Percentiles rank a stretch among this genome's conserved stretches.
phyloP scores from a whole-genome alignment of 2,797 vertebrate genomes.

The Acipenser transmontanus region DNA sequence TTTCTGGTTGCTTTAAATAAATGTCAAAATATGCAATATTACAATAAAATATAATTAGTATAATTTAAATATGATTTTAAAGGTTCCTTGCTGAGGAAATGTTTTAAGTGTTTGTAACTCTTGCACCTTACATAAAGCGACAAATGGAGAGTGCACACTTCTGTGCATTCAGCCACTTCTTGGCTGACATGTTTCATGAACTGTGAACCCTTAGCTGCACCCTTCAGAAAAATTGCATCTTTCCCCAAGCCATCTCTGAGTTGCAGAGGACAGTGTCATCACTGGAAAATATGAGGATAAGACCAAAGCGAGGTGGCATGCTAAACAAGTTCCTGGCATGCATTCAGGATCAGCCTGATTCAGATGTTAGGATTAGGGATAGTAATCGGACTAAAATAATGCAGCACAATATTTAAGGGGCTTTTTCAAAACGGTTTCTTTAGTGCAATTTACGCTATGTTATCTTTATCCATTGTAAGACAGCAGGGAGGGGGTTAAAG shows the following conservation, averaged over 20 bases:
- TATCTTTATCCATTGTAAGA: too few relatives aligned
- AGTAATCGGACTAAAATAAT: too few relatives aligned
- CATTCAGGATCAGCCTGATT: conserved; percentile 16
- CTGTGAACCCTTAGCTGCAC: conserved; percentile 14
- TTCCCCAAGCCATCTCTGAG: conserved; percentile 21
- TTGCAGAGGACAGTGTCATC: conserved; percentile 16
- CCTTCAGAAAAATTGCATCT: conserved; percentile 17
- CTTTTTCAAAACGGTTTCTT: too few relatives aligned
- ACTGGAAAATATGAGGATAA: conserved; percentile 17
- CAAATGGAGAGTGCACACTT: conserved; percentile 21
- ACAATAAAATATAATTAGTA: conserved; percentile 14
- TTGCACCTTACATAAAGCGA: conserved; percentile 10
- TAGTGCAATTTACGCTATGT: too few relatives aligned
- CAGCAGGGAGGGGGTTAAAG: too few relatives aligned
- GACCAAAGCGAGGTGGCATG: conserved; percentile 18
- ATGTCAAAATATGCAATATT: conserved; percentile 10
- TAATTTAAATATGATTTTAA: background rate
- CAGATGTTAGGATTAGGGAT: conserved; percentile 15
- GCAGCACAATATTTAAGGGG: too few relatives aligned
- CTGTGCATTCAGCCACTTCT: conserved; percentile 20
- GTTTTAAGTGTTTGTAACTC: conserved; percentile 13
- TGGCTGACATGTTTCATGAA: conserved; percentile 19
- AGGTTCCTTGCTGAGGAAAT: background rate
- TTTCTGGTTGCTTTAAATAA: conserved; percentile 3
- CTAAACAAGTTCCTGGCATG: conserved; percentile 18